Base-by-base conservation (phyloP, 2,888 invertebrate genomes). In the Halocaridina rubra region DNA sequence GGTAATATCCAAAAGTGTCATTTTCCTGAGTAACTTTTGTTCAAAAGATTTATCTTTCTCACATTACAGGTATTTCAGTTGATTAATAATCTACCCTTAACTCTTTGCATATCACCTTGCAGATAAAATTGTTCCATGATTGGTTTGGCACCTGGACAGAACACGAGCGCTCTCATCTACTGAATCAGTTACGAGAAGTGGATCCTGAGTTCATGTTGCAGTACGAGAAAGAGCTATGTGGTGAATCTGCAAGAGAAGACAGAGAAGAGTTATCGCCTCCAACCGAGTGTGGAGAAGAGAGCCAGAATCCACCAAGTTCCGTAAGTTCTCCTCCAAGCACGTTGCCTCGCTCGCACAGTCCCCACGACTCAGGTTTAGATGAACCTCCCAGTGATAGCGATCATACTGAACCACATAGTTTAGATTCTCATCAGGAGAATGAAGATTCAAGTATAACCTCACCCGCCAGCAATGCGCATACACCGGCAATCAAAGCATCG, bases 41-140 rank as follows among this genome's bases (percentile, higher is more conserved):
- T n/a, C n/a, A n/a, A n/a, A n/a, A n/a, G n/a, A n/a, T n/a, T n/a
- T n/a, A n/a, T n/a, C n/a, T n/a, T n/a, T n/a, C n/a, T n/a, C n/a
- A n/a, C n/a, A n/a, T n/a, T n/a, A n/a, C n/a, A n/a, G n/a, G n/a
- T n/a, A n/a, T n/a, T n/a, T n/a, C n/a, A n/a, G n/a, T n/a, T n/a
- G n/a, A n/a, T n/a, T n/a, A n/a, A n/a, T n/a, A n/a, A n/a, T n/a
- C n/a, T n/a, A n/a, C n/a, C n/a, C n/a, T n/a, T n/a, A n/a, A n/a
- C n/a, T n/a, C n/a, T n/a, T n/a, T n/a, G n/a, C n/a, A n/a, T n/a
- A n/a, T n/a, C n/a, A n/a, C n/a, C n/a, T n/a, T n/a, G 90, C 93
- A 96, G 88, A 95, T 96, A 90, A 96, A 96, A 91, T 91, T 96
- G 64, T 96, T 96, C 90, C 94, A 94, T 89, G 95, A 96, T 91